Base-by-base conservation (phyloP, 2,113 vertebrate species). In the Lynx canadensis region DNA sequence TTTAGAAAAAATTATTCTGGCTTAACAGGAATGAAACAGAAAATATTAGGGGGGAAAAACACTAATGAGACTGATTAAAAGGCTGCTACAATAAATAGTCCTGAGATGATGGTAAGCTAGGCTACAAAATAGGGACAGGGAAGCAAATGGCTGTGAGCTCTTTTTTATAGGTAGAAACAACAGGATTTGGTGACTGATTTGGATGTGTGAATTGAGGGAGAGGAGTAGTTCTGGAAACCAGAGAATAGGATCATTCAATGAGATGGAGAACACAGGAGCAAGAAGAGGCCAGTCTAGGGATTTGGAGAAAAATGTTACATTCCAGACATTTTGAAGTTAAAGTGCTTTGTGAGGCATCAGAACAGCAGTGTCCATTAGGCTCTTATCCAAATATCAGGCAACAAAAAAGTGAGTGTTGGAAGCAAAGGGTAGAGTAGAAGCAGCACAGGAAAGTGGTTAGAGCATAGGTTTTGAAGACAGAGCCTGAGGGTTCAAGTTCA, bases 81-180 rank as follows among this genome's bases (percentile, higher is more conserved):
- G 13, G 25, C 4, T 83, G 55, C 69, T 92, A 41, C 78, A 68
- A 60, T 10, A 89, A 92, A 38, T 21, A 69, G 31, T 88, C 33
- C 82, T 93, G 57, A 94, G 36, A 94, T 14, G 33, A 83, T 25
- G 36, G 63, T 7, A 95, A 33, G 8, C 45, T 69, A 78, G 41
- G 25, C 80, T 38, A 29, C 11, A 88, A 79, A 27, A 79, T 2
- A 38, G 8, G 31, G 19, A 84, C 4, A 80, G 55, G 25, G 16
- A 95, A 94, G 23, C 52, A 96, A 86, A 91, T 63, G 10, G n/a
- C n/a, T 80, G 25, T 41, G 14, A 90, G 13, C 66, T 85, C 81
- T 76, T 89, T 88, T 79, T 93, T 41, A 84, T 38, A 84, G 19
- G 73, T 3, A 91, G 45, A 91, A 97, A 73, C n/a, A 96, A 41